Percentiles rank a stretch among this genome's conserved stretches.
These are phyloP conservation scores for Myotis pilosus DNA, from an alignment of 2,797 vertebrate genomes.

Conservation along the genomic window DNA sequence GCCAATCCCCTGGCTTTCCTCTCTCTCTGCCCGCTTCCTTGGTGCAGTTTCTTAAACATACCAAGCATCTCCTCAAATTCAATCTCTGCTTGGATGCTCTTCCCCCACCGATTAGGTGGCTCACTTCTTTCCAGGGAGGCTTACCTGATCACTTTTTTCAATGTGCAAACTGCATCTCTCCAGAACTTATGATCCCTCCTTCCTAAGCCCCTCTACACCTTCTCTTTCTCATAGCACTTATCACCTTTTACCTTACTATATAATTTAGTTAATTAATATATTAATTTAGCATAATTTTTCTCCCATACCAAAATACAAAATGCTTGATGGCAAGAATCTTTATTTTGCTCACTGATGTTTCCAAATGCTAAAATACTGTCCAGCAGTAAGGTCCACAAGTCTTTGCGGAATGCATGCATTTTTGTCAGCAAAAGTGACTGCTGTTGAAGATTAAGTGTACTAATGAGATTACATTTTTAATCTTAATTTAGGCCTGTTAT, in stretches of 20 bases:
- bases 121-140: background rate
- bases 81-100: background rate
- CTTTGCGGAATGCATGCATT: background rate
- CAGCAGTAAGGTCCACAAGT: background rate
- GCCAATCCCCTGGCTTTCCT: background rate
- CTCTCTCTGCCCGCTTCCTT: background rate
- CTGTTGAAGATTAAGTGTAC: background rate
- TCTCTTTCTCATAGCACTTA: background rate
- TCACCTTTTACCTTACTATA: background rate
- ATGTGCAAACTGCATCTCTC: background rate
- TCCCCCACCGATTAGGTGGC: background rate
- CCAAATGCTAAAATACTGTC: background rate
- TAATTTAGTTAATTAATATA: background rate
- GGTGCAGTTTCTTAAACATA: background rate
- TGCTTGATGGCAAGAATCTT: background rate
- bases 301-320: background rate
- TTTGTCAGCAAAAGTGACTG: background rate
- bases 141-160: background rate
- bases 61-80: background rate
- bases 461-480: background rate
- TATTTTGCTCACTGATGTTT: background rate
- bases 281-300: background rate
- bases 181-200: too few relatives aligned
- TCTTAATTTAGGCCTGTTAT: background rate
- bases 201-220: background rate